phyloP scores from a whole-genome alignment of 2,113 vertebrate species.

The Zosterops pallidus region DNA sequence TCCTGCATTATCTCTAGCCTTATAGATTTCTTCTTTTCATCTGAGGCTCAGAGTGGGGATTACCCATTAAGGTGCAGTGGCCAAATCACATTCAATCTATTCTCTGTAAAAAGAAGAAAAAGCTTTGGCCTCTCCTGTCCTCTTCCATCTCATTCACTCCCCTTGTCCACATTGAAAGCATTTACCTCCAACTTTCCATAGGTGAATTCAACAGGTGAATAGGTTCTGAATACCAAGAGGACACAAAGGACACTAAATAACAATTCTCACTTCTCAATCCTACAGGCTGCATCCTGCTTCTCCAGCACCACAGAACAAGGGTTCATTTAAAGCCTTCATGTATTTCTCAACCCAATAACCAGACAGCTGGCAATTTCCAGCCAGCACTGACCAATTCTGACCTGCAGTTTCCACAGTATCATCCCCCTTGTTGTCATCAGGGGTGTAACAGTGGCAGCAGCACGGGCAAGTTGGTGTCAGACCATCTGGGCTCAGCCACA shows the following conservation, averaged over 20 bases:
- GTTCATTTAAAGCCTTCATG: neutral
- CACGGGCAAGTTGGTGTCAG: neutral
- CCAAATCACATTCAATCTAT: conserved; percentile 19
- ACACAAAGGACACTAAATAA: neutral
- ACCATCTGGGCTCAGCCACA: neutral
- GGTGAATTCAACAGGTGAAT: neutral
- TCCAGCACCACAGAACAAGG: neutral
- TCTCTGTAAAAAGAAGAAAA: neutral
- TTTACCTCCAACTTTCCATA: neutral
- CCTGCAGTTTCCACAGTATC: neutral
- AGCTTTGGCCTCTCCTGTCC: neutral
- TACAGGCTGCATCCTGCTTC: neutral
- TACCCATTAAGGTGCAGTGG: conserved; percentile 30
- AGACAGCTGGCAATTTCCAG: neutral
- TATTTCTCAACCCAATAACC: neutral
- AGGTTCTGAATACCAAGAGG: neutral
- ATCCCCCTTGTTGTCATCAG: fast-evolving
- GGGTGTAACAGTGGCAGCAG: neutral
- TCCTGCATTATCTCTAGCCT: conserved; percentile 28
- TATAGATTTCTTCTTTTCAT: conserved; percentile 42
- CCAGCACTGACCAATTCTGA: neutral
- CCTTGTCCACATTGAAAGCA: neutral
- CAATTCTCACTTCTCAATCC: neutral
- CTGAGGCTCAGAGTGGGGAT: conserved; percentile 30
- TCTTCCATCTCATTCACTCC: neutral